Evolutionary conservation across 1,140 invertebrate genomes (phyloP), one percentile per base, ranked within the genome.

Genomic region (Agrypnia vestita): DNA sequence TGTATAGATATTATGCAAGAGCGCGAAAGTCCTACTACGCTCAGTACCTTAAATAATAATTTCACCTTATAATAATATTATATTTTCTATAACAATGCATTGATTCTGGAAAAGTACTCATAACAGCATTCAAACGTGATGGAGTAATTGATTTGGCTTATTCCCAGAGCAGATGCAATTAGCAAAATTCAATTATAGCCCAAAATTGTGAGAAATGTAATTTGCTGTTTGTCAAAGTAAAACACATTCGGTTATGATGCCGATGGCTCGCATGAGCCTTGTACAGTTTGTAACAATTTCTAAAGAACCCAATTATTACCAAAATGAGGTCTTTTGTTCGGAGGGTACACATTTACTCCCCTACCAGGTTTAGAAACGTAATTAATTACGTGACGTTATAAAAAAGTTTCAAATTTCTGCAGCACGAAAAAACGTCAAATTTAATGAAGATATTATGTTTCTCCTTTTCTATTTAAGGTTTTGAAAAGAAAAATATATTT

Each of bases 281-380:
- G 44, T 67, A 13, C 13, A 25, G 47, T 25, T 72, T 8, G n/a
- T 55, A 12, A 35, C 25, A 35, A 17, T 69, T 72, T 72, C 69
- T 72, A 72, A 72, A 72, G 69, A 72, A 72, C 69, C 51, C 69
- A 72, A 72, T 72, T 72, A 72, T 53, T 25, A 46, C 10, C 69
- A 44, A 55, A 72, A 72, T 72, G 51, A 53, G 21, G 51, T 55
- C 47, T 21, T 21, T 53, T 53, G 69, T 72, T 19, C 6, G 47
- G 21, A 35, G 12, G 13, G 59, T 62, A 35, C 12, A 25, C 59
- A 62, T 62, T 13, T 35, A 4, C 0, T 11, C 59, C 12, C 59
- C 59, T 12, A 43, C 43, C 11, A 0, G 49, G 11, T 51, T 12
- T 51, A 4, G 11, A 51, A 51, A 51, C 11, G 8, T 51, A 15